A percentile compares a stretch with the other conserved stretches of the same genome.
Evolutionary conservation across 2,797 vertebrate genomes (phyloP).

Genomic region (Acipenser oxyrinchus): DNA sequence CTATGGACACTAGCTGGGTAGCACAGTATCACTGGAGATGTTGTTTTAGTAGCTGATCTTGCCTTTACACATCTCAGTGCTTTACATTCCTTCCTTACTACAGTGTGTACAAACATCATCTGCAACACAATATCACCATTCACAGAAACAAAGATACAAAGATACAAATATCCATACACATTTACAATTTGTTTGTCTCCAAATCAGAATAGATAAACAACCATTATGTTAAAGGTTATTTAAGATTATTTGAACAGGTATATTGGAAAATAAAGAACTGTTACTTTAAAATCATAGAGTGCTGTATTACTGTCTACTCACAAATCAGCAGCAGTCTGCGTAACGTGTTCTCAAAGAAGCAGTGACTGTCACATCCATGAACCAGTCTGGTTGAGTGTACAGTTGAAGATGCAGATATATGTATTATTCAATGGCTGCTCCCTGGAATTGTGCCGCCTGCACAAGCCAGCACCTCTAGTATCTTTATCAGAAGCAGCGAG

Average conservation of each 20-base stretch:
- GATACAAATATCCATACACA: too few species aligned
- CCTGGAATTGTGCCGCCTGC: slow-evolving; percentile 19
- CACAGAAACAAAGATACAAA: too few species aligned
- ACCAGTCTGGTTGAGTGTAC: slow-evolving; percentile 1
- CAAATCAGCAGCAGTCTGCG: neutral
- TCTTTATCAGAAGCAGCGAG: slow-evolving; percentile 30
- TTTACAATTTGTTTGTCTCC: too few species aligned
- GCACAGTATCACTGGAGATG: neutral
- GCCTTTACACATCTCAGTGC: neutral
- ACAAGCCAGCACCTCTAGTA: slow-evolving; percentile 22
- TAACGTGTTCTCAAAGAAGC: neutral
- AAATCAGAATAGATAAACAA: too few species aligned
- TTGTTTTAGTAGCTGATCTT: neutral
- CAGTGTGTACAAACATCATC: too few species aligned
- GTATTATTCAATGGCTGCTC: slow-evolving; percentile 16
- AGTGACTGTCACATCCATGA: neutral
- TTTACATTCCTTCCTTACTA: too few species aligned
- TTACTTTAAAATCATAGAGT: neutral
- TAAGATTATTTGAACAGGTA: too few species aligned
- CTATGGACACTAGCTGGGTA: neutral
- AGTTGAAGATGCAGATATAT: neutral
- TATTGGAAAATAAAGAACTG: neutral
- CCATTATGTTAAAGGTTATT: too few species aligned
- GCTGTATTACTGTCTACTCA: neutral
- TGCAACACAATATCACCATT: too few species aligned